Evolutionary conservation across 1,140 invertebrate genomes (phyloP).

Genomic region (Stratiolaelaps scimitus): DNA sequence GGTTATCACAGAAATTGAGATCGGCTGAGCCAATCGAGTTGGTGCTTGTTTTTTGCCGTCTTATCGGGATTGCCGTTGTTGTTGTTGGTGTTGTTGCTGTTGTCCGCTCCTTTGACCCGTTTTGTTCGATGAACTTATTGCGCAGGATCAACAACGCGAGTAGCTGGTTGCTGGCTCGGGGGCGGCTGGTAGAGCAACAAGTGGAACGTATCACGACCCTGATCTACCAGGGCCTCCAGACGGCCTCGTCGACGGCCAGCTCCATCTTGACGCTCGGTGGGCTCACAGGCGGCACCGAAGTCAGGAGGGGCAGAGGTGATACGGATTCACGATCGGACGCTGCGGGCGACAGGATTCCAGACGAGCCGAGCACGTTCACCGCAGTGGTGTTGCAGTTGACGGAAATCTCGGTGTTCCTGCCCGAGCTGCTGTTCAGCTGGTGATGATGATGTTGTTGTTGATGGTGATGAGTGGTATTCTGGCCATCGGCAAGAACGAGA

Average conservation of each 20-base stretch:
- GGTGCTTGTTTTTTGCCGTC: no score
- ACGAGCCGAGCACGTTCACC: constrained; percentile 34
- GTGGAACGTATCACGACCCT: no score
- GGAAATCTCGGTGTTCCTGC: not conserved
- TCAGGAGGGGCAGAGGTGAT: constrained; percentile 27
- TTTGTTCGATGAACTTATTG: no score
- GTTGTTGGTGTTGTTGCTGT: no score
- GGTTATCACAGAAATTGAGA: no score
- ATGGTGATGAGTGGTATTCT: constrained; percentile 28
- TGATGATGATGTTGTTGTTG: constrained; percentile 28
- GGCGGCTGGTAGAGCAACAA: no score
- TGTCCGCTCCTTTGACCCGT: no score
- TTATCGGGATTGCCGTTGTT: no score
- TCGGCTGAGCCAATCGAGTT: no score
- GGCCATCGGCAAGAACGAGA: constrained; percentile 48
- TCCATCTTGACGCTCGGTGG: not conserved
- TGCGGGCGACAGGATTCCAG: constrained; percentile 34
- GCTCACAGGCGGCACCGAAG: not conserved
- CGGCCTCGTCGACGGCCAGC: constrained; percentile 9
- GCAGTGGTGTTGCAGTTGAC: constrained; percentile 30
- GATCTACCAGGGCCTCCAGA: constrained; percentile 25
- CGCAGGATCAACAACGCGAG: no score
- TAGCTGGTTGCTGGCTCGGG: no score
- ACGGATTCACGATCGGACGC: constrained; percentile 33
- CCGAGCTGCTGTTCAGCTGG: constrained; percentile 24